Evolutionary conservation across 2,888 invertebrate genomes (phyloP), one percentile per base, ranked within the genome.

Genomic region (Scelioninae gen. 1): DNA sequence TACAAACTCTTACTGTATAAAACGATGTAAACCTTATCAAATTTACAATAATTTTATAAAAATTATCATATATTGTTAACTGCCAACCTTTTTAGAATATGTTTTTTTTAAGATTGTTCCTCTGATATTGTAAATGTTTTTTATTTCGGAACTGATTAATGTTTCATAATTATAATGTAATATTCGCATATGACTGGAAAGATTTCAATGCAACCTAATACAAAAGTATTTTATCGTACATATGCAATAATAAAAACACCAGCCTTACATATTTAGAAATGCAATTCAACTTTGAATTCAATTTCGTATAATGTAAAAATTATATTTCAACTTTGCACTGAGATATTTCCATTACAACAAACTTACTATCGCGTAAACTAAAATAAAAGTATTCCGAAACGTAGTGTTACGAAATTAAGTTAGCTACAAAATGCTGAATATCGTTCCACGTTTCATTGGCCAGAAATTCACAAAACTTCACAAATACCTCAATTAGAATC

Each of bases 11-110:
- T 47, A 23, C 29, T 23, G 23, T 55, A 55, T 55, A 55, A 34
- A 55, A 55, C 31, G 4, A 53, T 53, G 31, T 53, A 51, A 23
- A 9, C 51, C 29, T 51, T 51, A 53, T 31, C 53, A 53, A 53
- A 53, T 53, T 31, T 53, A 13, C 7, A 47, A 47, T 47, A 15
- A 53, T 34, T 34, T 55, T 34, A 34, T 55, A 3, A 55, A 55
- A 55, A 0, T 53, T 53, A 53, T 53, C n/a, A 31, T 32, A 53
- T 31, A 8, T 53, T 32, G 13, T 29, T n/a, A 34, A 34, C 8
- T 0, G 34, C 15, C 29, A 29, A 29, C 10, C 1, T 29, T 49
- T 49, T 49, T 49, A 49, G 23, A 23, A 49, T 49, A 49, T 49
- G 23, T 29, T 23, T 10, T 15, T 15, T 47, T 29, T 10, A n/a